A percentile compares a stretch with the other conserved stretches of the same genome.
Evolutionary conservation across 2,113 vertebrate genomes (phyloP).

Genomic region (Chascanopsetta lugubris): DNA sequence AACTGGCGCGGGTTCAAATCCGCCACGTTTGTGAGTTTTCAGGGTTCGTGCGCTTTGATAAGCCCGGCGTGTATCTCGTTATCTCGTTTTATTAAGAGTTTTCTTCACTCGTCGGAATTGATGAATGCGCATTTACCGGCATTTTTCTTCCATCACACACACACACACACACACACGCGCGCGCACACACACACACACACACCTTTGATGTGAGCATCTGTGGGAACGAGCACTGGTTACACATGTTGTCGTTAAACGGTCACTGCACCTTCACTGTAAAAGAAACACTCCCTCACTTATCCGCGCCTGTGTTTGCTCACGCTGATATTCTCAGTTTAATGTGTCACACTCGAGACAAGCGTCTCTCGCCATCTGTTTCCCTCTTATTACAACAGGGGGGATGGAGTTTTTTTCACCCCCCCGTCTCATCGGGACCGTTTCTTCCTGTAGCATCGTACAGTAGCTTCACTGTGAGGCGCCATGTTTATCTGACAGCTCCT

Average conservation of each 20-base stretch:
- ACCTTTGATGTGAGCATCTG: not conserved
- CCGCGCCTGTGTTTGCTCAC: not conserved
- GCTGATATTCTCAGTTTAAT: slow-evolving; percentile 15
- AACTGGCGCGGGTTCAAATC: slow-evolving; percentile 25
- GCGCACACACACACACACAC: slow-evolving; percentile 2
- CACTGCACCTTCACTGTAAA: not conserved
- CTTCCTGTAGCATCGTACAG: not conserved
- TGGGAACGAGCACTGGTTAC: not conserved
- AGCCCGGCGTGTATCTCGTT: slow-evolving; percentile 6
- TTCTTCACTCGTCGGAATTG: slow-evolving; percentile 6
- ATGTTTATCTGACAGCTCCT: not conserved
- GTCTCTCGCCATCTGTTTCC: slow-evolving; percentile 11
- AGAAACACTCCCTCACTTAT: not conserved
- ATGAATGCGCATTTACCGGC: slow-evolving; percentile 10
- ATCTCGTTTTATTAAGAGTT: slow-evolving; percentile 15
- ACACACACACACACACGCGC: too few species aligned
- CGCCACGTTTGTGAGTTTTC: too few species aligned
- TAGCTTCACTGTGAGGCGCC: not conserved
- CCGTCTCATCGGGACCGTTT: slow-evolving; percentile 2
- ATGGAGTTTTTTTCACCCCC: not conserved
- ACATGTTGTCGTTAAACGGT: not conserved
- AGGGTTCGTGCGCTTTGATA: slow-evolving; percentile 25
- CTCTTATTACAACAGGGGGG: slow-evolving; percentile 1
- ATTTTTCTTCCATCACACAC: not conserved
- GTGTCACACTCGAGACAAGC: slow-evolving; percentile 12